Evolutionary conservation across 1,140 invertebrate genomes (phyloP), one percentile per base, ranked within the genome.

Genomic region (Penaeus vannamei): DNA sequence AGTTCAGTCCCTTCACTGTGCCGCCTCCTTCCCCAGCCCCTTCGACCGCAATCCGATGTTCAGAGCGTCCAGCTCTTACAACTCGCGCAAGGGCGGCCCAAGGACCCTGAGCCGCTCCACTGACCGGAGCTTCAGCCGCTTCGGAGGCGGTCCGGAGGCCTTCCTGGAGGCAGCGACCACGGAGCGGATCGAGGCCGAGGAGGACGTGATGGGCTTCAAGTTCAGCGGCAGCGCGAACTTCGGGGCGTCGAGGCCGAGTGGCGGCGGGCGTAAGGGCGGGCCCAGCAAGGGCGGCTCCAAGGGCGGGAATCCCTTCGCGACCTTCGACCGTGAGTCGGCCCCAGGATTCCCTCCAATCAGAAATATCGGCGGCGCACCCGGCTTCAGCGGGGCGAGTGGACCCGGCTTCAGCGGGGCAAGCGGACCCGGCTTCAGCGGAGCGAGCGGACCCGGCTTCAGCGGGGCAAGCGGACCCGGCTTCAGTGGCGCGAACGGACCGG

Each of bases 81-180:
- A 46, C 66, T 26, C 46, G 23, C 59, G 87, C 22, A 89, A 89
- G 46, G 87, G 82, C 20, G 87, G 87, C 17, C 36, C 82, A 12
- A 59, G 82, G 22, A 72, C 32, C 61, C 26, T 82, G n/a, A 59
- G 53, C 26, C 59, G 87, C 46, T 36, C 17, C 12, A 14, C 26
- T 17, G 20, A 53, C 46, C 26, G 53, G 0, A 23, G 62, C 14
- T 85, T 84, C 46, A 72, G 72, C 29, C 59, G 72, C 59, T 61
- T 85, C 53, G 87, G 87, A 10, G 87, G 53, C 53, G 53, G 87
- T 1, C 87, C 87, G 20, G 87, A 85, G 8, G 69, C 87, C 29
- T 89, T 89, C 87, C 53, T 89, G 72, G 87, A 89, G 36, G 69
- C 66, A 22, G 87, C 82, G 20, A 89, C 87, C 1, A 89, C 87